These are phyloP conservation scores for Pachypsylla venusta DNA, from an alignment of 1,140 invertebrate species.

Conservation along the genomic window DNA sequence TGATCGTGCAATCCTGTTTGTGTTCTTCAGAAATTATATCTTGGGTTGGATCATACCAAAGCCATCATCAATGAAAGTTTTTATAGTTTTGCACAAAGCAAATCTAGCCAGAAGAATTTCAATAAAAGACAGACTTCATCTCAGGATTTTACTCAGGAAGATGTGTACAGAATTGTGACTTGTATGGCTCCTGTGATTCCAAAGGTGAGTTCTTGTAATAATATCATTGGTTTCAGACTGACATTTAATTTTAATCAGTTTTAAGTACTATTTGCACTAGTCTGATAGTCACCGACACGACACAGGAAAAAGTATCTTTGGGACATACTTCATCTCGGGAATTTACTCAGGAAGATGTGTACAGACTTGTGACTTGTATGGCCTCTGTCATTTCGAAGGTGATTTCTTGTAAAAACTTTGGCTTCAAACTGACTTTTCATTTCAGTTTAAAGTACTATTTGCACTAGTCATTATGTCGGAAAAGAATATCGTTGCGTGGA, in stretches of 20 bases:
- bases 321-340: neutral
- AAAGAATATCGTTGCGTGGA: no score
- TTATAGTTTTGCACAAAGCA: conserved; percentile 39
- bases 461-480: no score
- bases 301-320: no score
- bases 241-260: no score
- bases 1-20: no score
- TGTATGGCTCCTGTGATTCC: conserved; percentile 53
- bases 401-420: no score
- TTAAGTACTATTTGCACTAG: no score
- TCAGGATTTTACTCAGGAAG: conserved; percentile 15
- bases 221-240: no score
- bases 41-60: conserved; percentile 50
- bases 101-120: conserved; percentile 20
- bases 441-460: no score
- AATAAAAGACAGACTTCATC: neutral
- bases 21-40: conserved; percentile 50
- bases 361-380: conserved; percentile 35
- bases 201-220: conserved; percentile 45
- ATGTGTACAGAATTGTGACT: conserved; percentile 30
- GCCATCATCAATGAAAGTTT: conserved; percentile 47
- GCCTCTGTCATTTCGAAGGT: conserved; percentile 62
- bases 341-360: conserved; percentile 18
- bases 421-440: no score
- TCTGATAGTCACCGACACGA: no score